Base-by-base conservation (phyloP, 2,113 vertebrate genomes). In the Ceyx melanurus region DNA sequence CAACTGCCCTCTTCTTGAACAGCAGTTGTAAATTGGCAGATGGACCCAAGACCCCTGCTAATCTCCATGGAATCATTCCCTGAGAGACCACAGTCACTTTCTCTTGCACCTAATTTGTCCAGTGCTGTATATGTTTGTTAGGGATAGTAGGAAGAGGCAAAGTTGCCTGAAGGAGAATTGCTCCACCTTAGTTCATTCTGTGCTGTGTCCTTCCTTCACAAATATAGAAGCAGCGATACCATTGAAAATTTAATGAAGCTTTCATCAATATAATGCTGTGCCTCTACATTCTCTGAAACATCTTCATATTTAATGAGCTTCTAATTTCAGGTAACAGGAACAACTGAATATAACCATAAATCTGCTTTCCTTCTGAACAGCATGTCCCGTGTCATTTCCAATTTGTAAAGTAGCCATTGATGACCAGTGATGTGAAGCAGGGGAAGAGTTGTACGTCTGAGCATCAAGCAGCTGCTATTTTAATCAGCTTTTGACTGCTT, bases 161-260 rank as follows among this genome's bases (percentile, higher is more conserved):
- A 95, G 80, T 86, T 97, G 76, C 89, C 56, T 76, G 89, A 92
- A 97, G 92, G 92, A 94, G 89, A 95, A 90, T 87, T 77, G 67
- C 76, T 67, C 87, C 48, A 75, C n/a, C 88, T 82, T 17, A 13
- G 77, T 87, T 43, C 57, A 78, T 82, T 94, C 90, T 95, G 2
- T 37, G 45, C 31, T 15, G 45, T 40, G 82, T 64, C 91, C 54
- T 82, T 90, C 46, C 89, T 45, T 84, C 77, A 85, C 74, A 95
- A 95, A 96, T 98, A 94, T 88, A 94, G 92, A 91, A 96, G 90
- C 92, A 97, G 96, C 90, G 94, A 23, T 90, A 84, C 85, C 95
- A 97, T 94, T 97, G 97, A 98, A 98, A 97, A 98, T 98, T 96
- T 98, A 97, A 98, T 98, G 97, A 98, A 74, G 86, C 28, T 94